Conservation (phyloP, 2,797 vertebrate species). For the Oreochromis mossambicus region DNA sequence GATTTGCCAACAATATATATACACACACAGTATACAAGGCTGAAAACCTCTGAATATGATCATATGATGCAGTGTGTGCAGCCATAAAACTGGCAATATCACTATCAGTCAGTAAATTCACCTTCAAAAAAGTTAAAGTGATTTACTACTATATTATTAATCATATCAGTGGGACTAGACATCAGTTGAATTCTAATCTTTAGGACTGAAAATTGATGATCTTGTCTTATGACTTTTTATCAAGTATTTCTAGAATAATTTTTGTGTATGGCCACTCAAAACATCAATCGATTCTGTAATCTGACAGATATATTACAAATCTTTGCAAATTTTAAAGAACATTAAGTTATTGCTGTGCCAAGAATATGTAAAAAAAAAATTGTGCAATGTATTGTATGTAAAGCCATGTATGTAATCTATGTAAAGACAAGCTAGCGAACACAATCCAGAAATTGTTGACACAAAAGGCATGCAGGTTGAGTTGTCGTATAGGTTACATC, state of each 20-base stretch:
- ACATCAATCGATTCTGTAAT: neutral
- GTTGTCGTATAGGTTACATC: neutral
- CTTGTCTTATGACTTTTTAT: neutral
- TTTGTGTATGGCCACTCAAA: neutral
- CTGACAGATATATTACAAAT: neutral
- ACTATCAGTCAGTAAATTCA: neutral
- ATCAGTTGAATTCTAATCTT: neutral
- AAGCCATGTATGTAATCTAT: neutral
- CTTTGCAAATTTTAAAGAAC: neutral
- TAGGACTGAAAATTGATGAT: neutral
- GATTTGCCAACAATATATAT: neutral
- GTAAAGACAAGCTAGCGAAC: neutral
- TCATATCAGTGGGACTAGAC: neutral
- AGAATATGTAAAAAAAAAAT: neutral
- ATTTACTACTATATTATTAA: neutral
- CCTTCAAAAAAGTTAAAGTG: neutral
- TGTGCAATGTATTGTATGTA: neutral
- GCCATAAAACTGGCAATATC: neutral
- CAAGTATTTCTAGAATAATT: neutral
- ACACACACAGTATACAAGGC: neutral
- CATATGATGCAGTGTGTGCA: neutral
- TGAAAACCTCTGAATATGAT: neutral
- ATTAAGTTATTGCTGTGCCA: neutral
- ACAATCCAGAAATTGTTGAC: neutral
- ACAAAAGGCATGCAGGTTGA: neutral